phyloP scores from a whole-genome alignment of 2,797 vertebrate genomes.

The Spondyliosoma cantharus region DNA sequence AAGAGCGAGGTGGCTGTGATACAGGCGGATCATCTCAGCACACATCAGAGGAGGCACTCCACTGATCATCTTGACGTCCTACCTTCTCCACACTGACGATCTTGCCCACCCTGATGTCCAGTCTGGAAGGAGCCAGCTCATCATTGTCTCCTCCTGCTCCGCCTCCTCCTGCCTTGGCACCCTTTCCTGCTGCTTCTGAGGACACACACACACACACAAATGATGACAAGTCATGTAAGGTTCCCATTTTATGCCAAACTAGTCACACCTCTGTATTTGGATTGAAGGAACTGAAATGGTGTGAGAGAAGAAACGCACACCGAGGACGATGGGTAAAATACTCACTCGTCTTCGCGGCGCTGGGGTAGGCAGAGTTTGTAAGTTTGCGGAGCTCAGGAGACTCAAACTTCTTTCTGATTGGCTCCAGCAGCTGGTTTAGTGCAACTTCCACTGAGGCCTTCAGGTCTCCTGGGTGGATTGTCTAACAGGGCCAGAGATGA shows the following conservation, averaged over 20 bases:
- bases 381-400: constrained; percentile 91
- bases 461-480: constrained; percentile 94
- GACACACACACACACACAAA: constrained; percentile 26
- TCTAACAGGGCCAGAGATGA: constrained; percentile 72
- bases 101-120: constrained; percentile 95
- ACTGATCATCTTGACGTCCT: not conserved
- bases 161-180: constrained; percentile 83
- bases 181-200: constrained; percentile 87
- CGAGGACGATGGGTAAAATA: constrained; percentile 23
- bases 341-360: constrained; percentile 90
- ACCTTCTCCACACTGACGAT: constrained; percentile 94
- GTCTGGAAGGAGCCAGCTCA: constrained; percentile 88
- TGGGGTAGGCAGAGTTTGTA: constrained; percentile 88
- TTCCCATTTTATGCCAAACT: not conserved
- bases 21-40: not conserved
- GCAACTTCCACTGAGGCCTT: constrained; percentile 94
- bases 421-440: constrained; percentile 93
- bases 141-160: constrained; percentile 80
- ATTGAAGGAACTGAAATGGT: not conserved
- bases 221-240: not conserved
- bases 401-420: constrained; percentile 95
- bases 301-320: not conserved
- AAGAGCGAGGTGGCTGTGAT: not conserved
- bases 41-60: not conserved
- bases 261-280: not conserved